These are phyloP conservation scores for Chanos chanos DNA, from an alignment of 2,797 vertebrate genomes.

Conservation along the genomic window DNA sequence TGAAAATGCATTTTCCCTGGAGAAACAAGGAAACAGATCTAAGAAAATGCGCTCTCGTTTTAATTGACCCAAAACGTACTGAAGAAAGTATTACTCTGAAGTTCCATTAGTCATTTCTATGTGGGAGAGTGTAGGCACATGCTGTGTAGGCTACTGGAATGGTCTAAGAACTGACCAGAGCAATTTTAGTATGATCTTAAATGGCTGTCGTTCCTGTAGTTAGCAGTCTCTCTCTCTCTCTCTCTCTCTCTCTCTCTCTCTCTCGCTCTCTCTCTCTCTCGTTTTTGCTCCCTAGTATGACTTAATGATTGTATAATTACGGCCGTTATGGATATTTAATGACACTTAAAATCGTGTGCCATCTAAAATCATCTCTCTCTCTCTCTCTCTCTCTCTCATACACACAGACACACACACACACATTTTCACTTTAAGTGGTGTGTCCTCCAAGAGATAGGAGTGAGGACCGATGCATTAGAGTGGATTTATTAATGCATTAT, in stretches of 20 bases:
- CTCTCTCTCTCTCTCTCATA: conserved; percentile 5
- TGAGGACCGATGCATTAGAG: too few species aligned
- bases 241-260: neutral
- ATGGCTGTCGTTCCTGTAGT: too few species aligned
- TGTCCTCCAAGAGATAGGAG: too few species aligned
- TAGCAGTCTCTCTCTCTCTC: too few species aligned
- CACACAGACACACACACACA: too few species aligned
- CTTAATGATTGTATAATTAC: neutral
- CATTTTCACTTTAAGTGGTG: too few species aligned
- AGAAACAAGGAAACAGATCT: conserved; percentile 1
- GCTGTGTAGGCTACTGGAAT: too few species aligned
- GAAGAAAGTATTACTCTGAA: neutral
- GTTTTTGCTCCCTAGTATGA: neutral
- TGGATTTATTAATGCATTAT: neutral
- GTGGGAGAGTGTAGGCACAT: too few species aligned
- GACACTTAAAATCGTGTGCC: neutral
- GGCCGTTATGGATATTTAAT: conserved; percentile 4
- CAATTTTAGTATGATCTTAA: too few species aligned
- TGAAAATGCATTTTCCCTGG: neutral
- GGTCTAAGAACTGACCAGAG: too few species aligned
- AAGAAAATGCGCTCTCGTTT: conserved; percentile 9
- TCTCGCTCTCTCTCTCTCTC: neutral
- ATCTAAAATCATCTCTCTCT: too few species aligned
- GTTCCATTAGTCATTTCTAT: too few species aligned
- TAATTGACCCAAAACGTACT: conserved; percentile 12